phyloP scores from a whole-genome alignment of 2,113 vertebrate species.

The Ibidorhyncha struthersii region DNA sequence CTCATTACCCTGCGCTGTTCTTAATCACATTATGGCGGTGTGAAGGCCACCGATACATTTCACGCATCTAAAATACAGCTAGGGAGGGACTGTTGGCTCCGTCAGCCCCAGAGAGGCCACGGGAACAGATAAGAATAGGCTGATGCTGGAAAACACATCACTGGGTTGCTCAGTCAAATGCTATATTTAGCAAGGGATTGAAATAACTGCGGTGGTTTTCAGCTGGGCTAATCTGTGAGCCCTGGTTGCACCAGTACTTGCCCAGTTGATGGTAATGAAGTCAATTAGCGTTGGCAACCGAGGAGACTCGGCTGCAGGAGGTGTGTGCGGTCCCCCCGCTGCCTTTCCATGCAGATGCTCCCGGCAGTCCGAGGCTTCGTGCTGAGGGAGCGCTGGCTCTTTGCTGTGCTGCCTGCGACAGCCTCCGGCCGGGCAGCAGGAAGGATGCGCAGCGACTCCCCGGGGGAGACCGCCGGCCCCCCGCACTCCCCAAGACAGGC shows the following conservation, averaged over 20 bases:
- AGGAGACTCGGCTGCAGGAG: neutral
- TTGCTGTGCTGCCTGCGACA: neutral
- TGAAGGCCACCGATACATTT: neutral
- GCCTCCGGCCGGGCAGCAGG: neutral
- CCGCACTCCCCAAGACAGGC: neutral
- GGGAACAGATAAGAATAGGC: neutral
- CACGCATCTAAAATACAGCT: neutral
- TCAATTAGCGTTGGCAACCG: neutral
- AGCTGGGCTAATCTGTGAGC: neutral
- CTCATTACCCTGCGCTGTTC: neutral
- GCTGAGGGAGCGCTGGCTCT: neutral
- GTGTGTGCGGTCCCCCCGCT: neutral
- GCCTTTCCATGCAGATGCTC: neutral
- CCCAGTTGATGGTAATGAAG: neutral
- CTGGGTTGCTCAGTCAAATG: neutral
- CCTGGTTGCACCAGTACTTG: neutral
- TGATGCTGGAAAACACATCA: constrained; percentile 9
- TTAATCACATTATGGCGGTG: constrained; percentile 33
- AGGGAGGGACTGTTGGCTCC: neutral
- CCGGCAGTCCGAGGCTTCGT: rapidly evolving
- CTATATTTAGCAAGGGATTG: constrained; percentile 29
- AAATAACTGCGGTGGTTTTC: constrained; percentile 7
- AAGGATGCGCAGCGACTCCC: neutral
- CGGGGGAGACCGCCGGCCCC: neutral
- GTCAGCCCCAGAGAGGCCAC: neutral